These are phyloP conservation scores for Schizopygopsis pylzovi DNA, from an alignment of 2,797 vertebrate species.

Conservation along the genomic window DNA sequence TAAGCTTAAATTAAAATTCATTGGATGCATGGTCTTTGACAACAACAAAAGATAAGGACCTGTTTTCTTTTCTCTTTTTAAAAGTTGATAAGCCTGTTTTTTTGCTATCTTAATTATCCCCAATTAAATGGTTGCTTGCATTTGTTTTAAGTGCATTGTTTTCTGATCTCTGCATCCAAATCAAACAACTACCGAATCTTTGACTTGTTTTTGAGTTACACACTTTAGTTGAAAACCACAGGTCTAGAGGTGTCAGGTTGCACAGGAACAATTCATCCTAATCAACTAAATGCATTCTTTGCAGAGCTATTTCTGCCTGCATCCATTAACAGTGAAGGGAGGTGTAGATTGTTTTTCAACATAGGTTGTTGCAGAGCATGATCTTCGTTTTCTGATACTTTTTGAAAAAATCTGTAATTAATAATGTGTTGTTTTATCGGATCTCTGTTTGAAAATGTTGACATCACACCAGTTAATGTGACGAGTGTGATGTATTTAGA, in stretches of 20 bases:
- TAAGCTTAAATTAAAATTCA: neutral
- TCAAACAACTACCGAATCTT: neutral
- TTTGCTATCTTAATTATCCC: neutral
- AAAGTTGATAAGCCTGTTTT: neutral
- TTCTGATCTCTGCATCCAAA: neutral
- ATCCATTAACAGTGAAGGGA: neutral
- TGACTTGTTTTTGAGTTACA: neutral
- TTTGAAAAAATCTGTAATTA: slow-evolving; percentile 10
- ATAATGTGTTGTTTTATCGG: slow-evolving; percentile 4
- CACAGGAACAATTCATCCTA: neutral
- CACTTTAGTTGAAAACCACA: neutral
- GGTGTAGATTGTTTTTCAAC: neutral
- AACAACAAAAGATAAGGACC: neutral
- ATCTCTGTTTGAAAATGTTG: slow-evolving; percentile 4
- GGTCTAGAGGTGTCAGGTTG: neutral
- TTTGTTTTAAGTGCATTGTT: neutral
- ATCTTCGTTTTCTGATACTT: neutral
- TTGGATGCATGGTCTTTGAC: neutral
- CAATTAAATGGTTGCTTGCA: neutral
- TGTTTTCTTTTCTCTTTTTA: neutral
- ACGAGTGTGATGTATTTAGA: slow-evolving; percentile 18
- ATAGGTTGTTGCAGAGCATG: neutral
- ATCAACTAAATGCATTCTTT: neutral
- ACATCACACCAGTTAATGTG: slow-evolving; percentile 6
- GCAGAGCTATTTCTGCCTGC: neutral